Base-by-base conservation (phyloP, 2,888 invertebrate species). In the Trilocha varians region DNA sequence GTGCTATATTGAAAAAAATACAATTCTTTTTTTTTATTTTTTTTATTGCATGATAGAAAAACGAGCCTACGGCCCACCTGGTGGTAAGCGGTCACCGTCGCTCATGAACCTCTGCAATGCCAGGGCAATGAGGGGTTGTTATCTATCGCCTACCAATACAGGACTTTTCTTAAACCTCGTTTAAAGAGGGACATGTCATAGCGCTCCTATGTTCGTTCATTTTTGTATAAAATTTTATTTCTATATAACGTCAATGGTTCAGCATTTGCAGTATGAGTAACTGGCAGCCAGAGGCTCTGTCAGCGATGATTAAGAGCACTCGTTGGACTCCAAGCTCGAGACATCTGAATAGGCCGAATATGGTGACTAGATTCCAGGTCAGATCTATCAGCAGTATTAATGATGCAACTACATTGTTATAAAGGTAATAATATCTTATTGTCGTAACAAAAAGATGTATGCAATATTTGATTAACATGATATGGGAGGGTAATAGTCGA, bases 211-310 rank as follows among this genome's bases (percentile, higher is more conserved):
- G n/a, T n/a, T n/a, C n/a, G n/a, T n/a, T 25, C 2, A 18, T 5
- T 8, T 18, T 18, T 18, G 8, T 18, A 5, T 18, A 25, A 25
- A 11, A 5, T 25, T 11, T 2, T 25, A 4, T 25, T 25, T 25
- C 11, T 25, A 25, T 25, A 25, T 25, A 9, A 25, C 0, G 25
- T 25, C 25, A 25, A 25, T 25, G 25, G 2, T 6, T 11, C 25
- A 4, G 11, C 25, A 11, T 25, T 52, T 37, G 45, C 41, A 45
- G 40, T 46, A 39, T 56, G 57, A 65, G 56, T 60, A 53, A 65
- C 53, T 53, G 48, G 51, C 36, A 46, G 63, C 70, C 61, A 48
- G 42, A 41, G 60, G 67, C 67, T 57, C 47, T 62, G 62, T 68
- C 63, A 50, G 47, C 41, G 39, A 44, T 65, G 65, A 67, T 69